Evolutionary conservation across 2,797 vertebrate species (phyloP).

Genomic region (Tiaroga cobitis): DNA sequence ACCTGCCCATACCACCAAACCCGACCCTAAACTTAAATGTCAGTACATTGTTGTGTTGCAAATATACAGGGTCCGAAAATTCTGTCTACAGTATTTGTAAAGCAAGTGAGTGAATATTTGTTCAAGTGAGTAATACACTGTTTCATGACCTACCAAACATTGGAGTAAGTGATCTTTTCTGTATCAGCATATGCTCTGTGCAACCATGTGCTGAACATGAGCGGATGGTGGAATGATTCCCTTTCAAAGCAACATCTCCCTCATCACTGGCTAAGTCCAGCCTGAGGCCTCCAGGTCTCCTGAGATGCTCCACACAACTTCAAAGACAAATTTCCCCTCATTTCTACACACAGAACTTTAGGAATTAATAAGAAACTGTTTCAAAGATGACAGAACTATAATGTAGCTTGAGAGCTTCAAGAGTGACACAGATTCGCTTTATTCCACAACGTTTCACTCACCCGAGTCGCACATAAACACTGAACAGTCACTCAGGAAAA

Average conservation of each 20-base stretch:
- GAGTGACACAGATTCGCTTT: conserved; percentile 35
- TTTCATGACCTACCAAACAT: neutral
- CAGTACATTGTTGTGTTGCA: neutral
- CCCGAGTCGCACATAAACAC: conserved; percentile 2
- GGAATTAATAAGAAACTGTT: conserved; percentile 77
- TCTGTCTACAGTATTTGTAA: neutral
- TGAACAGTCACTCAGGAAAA: neutral
- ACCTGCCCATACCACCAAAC: too few relatives aligned
- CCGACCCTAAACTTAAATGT: neutral
- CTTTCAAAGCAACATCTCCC: conserved; percentile 64
- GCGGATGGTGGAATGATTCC: conserved; percentile 25
- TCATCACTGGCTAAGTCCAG: conserved; percentile 71
- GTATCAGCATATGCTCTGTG: neutral
- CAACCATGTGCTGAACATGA: conserved; percentile 4
- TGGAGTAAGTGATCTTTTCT: neutral
- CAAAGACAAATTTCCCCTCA: conserved; percentile 73
- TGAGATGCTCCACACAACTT: conserved; percentile 75
- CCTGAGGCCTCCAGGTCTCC: conserved; percentile 72
- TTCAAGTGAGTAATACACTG: too few relatives aligned
- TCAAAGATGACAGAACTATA: conserved; percentile 71
- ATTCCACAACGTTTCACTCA: conserved; percentile 1
- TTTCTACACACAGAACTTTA: conserved; percentile 69
- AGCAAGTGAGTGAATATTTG: neutral
- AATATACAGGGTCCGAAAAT: neutral
- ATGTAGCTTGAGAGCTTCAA: conserved; percentile 53